These are phyloP conservation scores for Pelagia noctiluca DNA, from an alignment of 30 jellyfish, hydroid and myxozoan species.

Conservation along the genomic window DNA sequence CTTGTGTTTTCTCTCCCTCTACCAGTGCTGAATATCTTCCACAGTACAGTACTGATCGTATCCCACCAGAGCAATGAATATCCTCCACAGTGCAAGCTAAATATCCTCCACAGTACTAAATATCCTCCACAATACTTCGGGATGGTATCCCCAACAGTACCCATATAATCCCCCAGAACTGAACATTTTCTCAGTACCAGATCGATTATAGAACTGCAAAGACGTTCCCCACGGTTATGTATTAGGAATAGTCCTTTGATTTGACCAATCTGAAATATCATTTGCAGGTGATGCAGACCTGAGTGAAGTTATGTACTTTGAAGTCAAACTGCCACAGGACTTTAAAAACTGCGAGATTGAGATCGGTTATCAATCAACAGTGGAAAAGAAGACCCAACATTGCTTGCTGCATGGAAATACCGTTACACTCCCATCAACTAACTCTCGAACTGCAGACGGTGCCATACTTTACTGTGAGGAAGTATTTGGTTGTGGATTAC, in stretches of 20 bases:
- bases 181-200: not conserved
- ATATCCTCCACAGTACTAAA: too few species aligned
- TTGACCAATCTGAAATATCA: not conserved
- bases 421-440: slow-evolving; percentile 10
- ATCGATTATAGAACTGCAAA: not conserved
- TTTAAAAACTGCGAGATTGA: not conserved
- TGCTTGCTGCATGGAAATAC: slow-evolving; percentile 33
- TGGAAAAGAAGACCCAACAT: not conserved
- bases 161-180: not conserved
- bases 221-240: too few species aligned
- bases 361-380: slow-evolving; percentile 66
- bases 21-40: too few species aligned
- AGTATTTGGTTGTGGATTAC: slow-evolving; percentile 82
- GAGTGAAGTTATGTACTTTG: slow-evolving; percentile 41
- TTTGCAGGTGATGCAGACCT: slow-evolving; percentile 33
- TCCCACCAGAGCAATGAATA: too few species aligned
- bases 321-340: slow-evolving; percentile 7
- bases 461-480: slow-evolving; percentile 27
- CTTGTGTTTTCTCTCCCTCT: too few species aligned
- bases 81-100: too few species aligned
- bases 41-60: too few species aligned
- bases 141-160: not conserved
- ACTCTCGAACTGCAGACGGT: not conserved
- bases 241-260: too few species aligned
- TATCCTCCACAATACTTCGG: too few species aligned